Evolutionary conservation across 2,797 vertebrate species (phyloP), one percentile per base, ranked within the genome.

Genomic region (Synanceia verrucosa): DNA sequence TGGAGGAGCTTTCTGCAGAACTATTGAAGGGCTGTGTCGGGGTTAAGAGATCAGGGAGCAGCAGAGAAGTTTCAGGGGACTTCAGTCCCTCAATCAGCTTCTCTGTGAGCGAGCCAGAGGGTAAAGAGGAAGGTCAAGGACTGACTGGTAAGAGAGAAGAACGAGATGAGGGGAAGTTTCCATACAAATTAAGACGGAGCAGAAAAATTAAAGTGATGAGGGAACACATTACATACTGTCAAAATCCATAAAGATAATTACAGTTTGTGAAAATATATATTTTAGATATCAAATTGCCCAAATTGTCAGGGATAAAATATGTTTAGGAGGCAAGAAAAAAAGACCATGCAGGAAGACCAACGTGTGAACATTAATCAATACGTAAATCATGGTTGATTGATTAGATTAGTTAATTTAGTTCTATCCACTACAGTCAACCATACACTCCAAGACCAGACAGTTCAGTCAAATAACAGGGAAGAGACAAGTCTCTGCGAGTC

Each of bases 21-120:
- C 92, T 94, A 86, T 88, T 94, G 81, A 98, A 97, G 87, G 95
- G 95, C 83, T 96, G 95, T 84, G 94, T 88, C 52, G 94, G 93
- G 88, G 95, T 94, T 91, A 96, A 94, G 79, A 97, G 93, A 78
- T 97, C 95, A 33, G 96, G 95, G 84, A 96, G 95, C 91, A 97
- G 95, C 79, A 97, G 93, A 60, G 94, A 90, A 73, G 93, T 94
- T 81, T 97, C 96, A 58, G 96, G 95, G 93, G 95, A 96, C 93
- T 95, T 96, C 87, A 96, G 94, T 84, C 95, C 95, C 94, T 97
- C 95, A 79, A 97, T 97, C 92, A 97, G 94, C 91, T 96, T 97
- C 90, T 96, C 96, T 97, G 93, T 85, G 90, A 91, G 68, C 61
- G 77, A 91, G 53, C 37, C 82, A 87, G 75, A 87, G 70, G 85